phyloP scores from a whole-genome alignment of 2,113 vertebrate species.

The Plotosus lineatus region DNA sequence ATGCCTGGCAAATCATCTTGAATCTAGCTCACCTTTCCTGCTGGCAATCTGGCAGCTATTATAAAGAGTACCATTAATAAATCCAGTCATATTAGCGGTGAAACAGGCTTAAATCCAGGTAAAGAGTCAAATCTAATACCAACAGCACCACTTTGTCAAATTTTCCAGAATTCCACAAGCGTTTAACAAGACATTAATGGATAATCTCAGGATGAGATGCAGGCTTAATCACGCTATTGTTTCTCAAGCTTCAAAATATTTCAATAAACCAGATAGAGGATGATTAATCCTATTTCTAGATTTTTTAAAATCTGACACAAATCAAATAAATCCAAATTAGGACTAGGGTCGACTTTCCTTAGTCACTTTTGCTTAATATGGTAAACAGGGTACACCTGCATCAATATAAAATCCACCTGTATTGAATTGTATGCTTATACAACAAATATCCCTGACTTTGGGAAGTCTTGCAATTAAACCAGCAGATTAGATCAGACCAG shows the following conservation, averaged over 20 bases:
- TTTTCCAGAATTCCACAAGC: neutral
- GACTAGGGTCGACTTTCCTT: neutral
- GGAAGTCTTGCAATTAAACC: neutral
- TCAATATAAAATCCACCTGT: neutral
- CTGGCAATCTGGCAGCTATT: constrained; percentile 65
- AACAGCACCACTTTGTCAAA: constrained; percentile 8
- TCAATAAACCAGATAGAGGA: too few relatives aligned
- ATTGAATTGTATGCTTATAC: neutral
- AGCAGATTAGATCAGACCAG: neutral
- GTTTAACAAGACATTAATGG: neutral
- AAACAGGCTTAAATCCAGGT: constrained; percentile 48
- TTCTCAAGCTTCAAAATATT: neutral
- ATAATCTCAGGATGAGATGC: neutral
- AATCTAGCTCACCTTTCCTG: constrained; percentile 66
- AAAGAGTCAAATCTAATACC: constrained; percentile 45
- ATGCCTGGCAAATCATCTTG: constrained; percentile 66
- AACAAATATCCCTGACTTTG: neutral
- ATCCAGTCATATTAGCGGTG: constrained; percentile 65
- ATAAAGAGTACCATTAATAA: constrained; percentile 67
- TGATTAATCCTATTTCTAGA: too few relatives aligned
- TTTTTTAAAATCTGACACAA: too few relatives aligned
- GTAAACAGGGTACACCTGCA: neutral
- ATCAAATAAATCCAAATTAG: neutral
- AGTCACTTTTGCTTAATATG: too few relatives aligned
- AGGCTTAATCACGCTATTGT: neutral